phyloP scores from a whole-genome alignment of 2,888 invertebrate species.

The Papilio demoleus region DNA sequence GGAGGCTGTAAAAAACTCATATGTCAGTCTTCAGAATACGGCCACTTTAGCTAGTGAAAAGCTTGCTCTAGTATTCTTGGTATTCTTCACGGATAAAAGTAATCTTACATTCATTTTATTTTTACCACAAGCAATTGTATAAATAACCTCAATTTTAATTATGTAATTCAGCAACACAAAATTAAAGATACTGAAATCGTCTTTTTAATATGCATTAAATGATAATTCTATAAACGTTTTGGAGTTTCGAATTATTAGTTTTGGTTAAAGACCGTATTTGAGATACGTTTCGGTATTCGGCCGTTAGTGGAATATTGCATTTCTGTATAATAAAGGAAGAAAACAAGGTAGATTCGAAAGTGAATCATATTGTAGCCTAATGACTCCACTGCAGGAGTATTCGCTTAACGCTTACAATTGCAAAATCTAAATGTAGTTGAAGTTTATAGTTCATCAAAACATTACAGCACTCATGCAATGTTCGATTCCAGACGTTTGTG shows the following conservation, averaged over 20 bases:
- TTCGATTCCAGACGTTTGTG: slow-evolving; percentile 8
- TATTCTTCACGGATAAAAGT: slow-evolving; percentile 1
- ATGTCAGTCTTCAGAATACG: slow-evolving; percentile 25
- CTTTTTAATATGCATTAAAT: too few relatives aligned
- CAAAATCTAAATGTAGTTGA: neutral
- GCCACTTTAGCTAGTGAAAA: slow-evolving; percentile 1
- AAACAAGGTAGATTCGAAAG: neutral
- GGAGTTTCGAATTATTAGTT: too few relatives aligned
- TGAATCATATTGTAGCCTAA: neutral
- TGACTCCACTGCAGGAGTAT: neutral
- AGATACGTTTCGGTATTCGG: too few relatives aligned
- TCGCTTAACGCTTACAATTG: neutral
- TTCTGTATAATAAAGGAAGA: too few relatives aligned
- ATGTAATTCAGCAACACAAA: neutral
- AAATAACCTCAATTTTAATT: neutral
- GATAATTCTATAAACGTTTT: too few relatives aligned
- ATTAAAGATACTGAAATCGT: too few relatives aligned
- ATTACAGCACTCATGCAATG: neutral
- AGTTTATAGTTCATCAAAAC: slow-evolving; percentile 10
- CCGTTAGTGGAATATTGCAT: too few relatives aligned
- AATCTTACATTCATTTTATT: slow-evolving; percentile 1
- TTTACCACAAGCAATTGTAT: neutral
- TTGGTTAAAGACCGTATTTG: too few relatives aligned
- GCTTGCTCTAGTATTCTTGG: slow-evolving; percentile 5
- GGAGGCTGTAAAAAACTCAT: slow-evolving; percentile 30